These are phyloP conservation scores for Cassiopea andromeda DNA, from an alignment of 30 jellyfish, hydroid and myxozoan species.

Conservation along the genomic window DNA sequence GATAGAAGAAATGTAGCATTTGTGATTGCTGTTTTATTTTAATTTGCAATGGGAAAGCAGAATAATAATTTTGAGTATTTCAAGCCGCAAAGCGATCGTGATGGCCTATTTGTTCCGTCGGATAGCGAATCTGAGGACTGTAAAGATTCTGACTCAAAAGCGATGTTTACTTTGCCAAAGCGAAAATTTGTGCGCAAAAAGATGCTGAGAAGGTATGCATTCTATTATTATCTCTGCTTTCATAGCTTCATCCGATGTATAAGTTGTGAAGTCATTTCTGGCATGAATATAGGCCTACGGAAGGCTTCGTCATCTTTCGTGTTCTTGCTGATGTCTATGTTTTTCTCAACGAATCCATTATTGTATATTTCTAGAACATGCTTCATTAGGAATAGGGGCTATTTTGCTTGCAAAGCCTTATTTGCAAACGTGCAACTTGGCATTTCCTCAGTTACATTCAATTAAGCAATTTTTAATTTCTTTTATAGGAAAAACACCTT, in stretches of 20 bases:
- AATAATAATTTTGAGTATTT: slow-evolving; percentile 66
- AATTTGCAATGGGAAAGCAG: slow-evolving; percentile 48
- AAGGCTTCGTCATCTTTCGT: too few relatives aligned
- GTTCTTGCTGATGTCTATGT: too few relatives aligned
- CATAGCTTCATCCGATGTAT: too few relatives aligned
- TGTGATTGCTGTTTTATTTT: neutral
- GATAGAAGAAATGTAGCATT: too few relatives aligned
- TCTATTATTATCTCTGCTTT: neutral
- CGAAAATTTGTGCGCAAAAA: slow-evolving; percentile 61
- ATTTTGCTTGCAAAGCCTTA: too few relatives aligned
- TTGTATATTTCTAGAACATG: too few relatives aligned
- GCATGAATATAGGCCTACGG: too few relatives aligned
- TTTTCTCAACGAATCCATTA: too few relatives aligned
- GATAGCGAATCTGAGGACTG: slow-evolving; percentile 68
- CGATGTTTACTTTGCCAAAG: slow-evolving; percentile 72
- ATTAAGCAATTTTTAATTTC: neutral
- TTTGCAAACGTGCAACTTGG: too few relatives aligned
- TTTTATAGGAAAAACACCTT: slow-evolving; percentile 25
- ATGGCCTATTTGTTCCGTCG: slow-evolving; percentile 58
- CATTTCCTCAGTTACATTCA: too few relatives aligned
- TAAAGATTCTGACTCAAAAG: slow-evolving; percentile 73
- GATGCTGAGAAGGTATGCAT: slow-evolving; percentile 59
- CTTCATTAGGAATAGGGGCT: too few relatives aligned
- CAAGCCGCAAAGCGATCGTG: slow-evolving; percentile 87
- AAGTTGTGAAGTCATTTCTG: too few relatives aligned